phyloP scores from a whole-genome alignment of 2,113 vertebrate genomes.

The Patagioenas fasciata region DNA sequence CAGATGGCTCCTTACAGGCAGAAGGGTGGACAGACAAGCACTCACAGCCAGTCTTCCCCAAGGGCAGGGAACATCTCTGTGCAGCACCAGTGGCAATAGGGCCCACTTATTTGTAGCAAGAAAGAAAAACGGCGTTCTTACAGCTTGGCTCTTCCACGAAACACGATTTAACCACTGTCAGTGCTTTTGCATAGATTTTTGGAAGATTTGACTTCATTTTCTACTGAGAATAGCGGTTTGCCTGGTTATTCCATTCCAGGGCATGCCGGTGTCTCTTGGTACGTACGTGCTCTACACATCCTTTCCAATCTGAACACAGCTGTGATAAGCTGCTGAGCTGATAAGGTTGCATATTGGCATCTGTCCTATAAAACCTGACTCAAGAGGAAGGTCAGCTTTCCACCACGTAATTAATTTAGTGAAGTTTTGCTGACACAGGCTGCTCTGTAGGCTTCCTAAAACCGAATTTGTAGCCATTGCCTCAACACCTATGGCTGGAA shows the following conservation, averaged over 20 bases:
- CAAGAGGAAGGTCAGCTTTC: neutral
- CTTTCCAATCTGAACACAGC: neutral
- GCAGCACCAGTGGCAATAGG: accelerated
- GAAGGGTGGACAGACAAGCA: neutral
- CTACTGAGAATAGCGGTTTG: neutral
- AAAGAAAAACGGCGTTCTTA: neutral
- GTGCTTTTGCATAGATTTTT: neutral
- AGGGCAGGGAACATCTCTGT: neutral
- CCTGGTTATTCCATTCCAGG: neutral
- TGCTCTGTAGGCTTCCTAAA: neutral
- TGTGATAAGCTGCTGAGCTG: constrained; percentile 11
- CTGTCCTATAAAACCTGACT: neutral
- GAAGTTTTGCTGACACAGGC: neutral
- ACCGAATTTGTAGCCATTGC: neutral
- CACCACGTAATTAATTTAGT: neutral
- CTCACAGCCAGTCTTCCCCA: accelerated
- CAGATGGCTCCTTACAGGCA: neutral
- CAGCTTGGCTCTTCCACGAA: neutral
- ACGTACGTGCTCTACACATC: neutral
- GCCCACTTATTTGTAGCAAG: neutral
- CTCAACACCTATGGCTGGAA: neutral
- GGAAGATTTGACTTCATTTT: neutral
- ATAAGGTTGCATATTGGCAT: neutral
- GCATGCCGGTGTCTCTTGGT: neutral
- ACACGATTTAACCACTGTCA: accelerated